These are phyloP conservation scores for Himalopsyche phryganea DNA, from an alignment of 1,140 invertebrate genomes.

Conservation along the genomic window DNA sequence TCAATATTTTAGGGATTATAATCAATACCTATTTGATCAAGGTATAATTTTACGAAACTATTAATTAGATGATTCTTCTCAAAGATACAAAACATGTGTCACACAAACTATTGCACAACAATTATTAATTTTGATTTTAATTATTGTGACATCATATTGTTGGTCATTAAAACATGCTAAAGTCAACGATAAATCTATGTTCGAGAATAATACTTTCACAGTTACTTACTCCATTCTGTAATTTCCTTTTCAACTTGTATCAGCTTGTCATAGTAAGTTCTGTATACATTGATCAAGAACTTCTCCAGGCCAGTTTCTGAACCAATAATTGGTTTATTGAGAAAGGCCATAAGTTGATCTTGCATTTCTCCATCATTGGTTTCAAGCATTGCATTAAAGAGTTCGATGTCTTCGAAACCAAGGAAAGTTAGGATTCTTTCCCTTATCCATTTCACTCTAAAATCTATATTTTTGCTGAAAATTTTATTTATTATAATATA, in stretches of 20 bases:
- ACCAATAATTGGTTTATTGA: constrained; percentile 42
- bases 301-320: constrained; percentile 36
- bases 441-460: constrained; percentile 48
- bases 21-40: no score
- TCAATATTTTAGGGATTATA: no score
- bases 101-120: no score
- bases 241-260: constrained; percentile 48
- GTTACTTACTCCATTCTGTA: constrained; percentile 45
- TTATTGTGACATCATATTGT: no score
- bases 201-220: no score
- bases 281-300: constrained; percentile 45
- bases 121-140: no score
- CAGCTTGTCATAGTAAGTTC: constrained; percentile 45
- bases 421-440: constrained; percentile 40
- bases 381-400: constrained; percentile 48
- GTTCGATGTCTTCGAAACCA: constrained; percentile 38
- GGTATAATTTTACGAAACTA: no score
- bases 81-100: no score
- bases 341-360: constrained; percentile 40
- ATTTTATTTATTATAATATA: no score
- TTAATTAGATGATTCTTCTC: no score
- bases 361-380: constrained; percentile 41
- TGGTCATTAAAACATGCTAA: no score
- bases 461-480: constrained; percentile 34
- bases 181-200: no score